Evolutionary conservation across 2,113 vertebrate genomes (phyloP).

Genomic region (Cinclus cinclus): DNA sequence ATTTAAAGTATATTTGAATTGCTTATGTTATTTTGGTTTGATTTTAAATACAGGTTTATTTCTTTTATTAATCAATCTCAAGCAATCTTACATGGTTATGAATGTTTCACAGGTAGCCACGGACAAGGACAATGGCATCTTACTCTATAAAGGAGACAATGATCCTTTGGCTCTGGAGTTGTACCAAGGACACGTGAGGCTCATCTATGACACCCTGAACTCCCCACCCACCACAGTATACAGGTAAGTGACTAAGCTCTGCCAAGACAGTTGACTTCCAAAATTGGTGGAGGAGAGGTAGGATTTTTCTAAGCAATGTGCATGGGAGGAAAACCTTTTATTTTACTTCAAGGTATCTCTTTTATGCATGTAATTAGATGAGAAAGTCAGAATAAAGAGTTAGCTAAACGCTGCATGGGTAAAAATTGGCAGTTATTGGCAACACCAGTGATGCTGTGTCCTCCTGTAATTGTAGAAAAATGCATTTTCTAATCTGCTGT

Average conservation of each 20-base stretch:
- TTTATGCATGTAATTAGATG: neutral
- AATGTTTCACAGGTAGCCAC: slow-evolving; percentile 86
- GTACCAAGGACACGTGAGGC: slow-evolving; percentile 94
- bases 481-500: neutral
- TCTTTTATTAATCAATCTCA: neutral
- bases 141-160: slow-evolving; percentile 92
- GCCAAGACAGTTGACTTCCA: neutral
- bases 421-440: neutral
- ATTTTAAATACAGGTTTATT: neutral
- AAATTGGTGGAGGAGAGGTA: neutral
- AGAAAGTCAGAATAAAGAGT: neutral
- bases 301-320: neutral
- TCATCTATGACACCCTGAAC: slow-evolving; percentile 90
- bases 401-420: neutral
- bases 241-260: slow-evolving; percentile 75
- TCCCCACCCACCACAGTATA: slow-evolving; percentile 93
- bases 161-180: slow-evolving; percentile 94
- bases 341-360: neutral
- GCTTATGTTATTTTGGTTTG: neutral
- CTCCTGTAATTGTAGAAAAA: neutral
- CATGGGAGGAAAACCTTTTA: neutral
- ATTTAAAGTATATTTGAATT: neutral
- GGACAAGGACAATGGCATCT: slow-evolving; percentile 92
- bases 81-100: neutral
- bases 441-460: neutral